These are phyloP conservation scores for Phyllostomus discolor DNA, from an alignment of 2,113 vertebrate species.

Conservation along the genomic window DNA sequence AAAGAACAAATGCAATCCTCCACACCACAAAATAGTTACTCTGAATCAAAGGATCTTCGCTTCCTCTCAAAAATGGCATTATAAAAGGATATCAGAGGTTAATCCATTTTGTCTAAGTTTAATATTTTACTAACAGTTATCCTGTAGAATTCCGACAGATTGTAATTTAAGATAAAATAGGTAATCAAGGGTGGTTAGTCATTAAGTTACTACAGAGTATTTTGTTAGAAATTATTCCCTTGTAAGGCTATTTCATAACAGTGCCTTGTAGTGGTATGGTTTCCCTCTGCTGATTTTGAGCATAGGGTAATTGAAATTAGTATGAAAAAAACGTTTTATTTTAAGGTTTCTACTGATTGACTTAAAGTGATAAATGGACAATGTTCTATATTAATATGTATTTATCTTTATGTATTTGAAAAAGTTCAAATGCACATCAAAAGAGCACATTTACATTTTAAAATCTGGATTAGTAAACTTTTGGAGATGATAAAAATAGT, in stretches of 20 bases:
- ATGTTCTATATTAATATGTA: background rate
- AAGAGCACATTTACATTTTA: background rate
- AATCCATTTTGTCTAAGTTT: background rate
- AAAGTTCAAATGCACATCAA: background rate
- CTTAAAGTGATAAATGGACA: background rate
- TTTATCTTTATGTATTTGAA: background rate
- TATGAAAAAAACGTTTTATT: background rate
- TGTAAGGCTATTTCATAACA: background rate
- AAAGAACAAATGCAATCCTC: background rate
- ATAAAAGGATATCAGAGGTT: background rate
- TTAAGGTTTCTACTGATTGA: background rate
- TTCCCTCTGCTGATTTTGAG: background rate
- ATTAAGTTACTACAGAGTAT: background rate
- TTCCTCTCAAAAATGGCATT: background rate
- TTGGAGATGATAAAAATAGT: background rate
- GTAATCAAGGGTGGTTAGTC: background rate
- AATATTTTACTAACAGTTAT: conserved; percentile 18
- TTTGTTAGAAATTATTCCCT: background rate
- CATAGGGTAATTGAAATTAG: background rate
- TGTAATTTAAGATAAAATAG: conserved; percentile 9
- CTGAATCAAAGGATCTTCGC: background rate
- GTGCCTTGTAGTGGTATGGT: background rate
- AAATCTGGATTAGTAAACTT: background rate
- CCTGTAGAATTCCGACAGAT: background rate
- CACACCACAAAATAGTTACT: background rate